Base-by-base conservation (phyloP, 2,113 vertebrate genomes). In the Capra hircus region DNA sequence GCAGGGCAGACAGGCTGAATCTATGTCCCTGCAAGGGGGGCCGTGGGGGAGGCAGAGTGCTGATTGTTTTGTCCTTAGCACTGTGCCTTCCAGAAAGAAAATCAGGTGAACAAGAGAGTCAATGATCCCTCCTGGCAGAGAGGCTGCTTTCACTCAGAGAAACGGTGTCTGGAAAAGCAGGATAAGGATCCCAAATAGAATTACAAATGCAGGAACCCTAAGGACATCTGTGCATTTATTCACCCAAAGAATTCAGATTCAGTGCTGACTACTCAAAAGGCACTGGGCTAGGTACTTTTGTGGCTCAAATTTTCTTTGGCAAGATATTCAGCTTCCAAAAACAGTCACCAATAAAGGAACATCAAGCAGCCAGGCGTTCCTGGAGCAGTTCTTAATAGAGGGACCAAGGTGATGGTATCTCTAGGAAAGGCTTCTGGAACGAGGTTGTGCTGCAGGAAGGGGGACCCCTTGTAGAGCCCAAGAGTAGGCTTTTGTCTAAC, bases 41-140 rank as follows among this genome's bases (percentile, higher is more conserved):
- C 0, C 0, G 17, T n/a, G 30, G 30, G 48, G 17, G 80, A 48
- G 77, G 27, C 3, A 3, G 25, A 16, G 6, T 0, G 3, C 28
- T 43, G 23, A 1, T 1, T 27, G 21, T 92, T 77, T 93, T 82
- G 25, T 85, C 48, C n/a, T 81, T 40, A 55, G 53, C 27, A 27
- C 71, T 53, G 28, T 8, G n/a, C 43, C 43, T 83, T 90, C 25
- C 19, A 80, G 33, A 83, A 93, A 7, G 53, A 97, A 96, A 71
- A 52, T 88, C 16, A 5, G 3, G 33, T 36, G 52, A 88, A 71
- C 14, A n/a, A 91, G 74, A 59, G 30, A 28, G 33, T 14, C 53
- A 60, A 53, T 53, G 57, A n/a, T 67, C 21, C 78, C 28, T 86
- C 25, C 13, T 2, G 30, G 48, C n/a, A 55, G 67, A 43, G 10